phyloP scores from a whole-genome alignment of 92 coral and sea anemone species.

The Palythoa heliodiscus region DNA sequence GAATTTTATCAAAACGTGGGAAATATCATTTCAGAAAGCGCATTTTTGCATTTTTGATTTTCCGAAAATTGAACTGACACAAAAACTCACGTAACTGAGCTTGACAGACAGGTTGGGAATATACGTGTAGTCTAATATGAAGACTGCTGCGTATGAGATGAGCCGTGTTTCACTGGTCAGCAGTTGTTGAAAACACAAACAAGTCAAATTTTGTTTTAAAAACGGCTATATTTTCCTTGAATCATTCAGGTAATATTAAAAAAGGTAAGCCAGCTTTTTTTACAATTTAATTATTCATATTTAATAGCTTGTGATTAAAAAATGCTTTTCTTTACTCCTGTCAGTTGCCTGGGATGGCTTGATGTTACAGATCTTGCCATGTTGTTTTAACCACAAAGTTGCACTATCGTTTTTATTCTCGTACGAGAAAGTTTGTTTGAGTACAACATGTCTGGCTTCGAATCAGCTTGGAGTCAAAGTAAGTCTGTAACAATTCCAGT shows the following conservation, averaged over 20 bases:
- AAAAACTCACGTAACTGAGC: too few species aligned
- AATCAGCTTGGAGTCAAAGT: conserved; percentile 37
- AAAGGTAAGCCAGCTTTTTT: neutral
- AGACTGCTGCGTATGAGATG: neutral
- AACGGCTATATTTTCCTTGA: neutral
- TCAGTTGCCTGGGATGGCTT: neutral
- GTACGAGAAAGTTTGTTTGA: neutral
- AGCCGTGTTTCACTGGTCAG: conserved; percentile 15
- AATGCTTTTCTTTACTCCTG: neutral
- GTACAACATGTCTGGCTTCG: conserved; percentile 34
- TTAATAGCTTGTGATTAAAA: neutral
- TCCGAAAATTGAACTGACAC: too few species aligned
- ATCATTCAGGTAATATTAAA: neutral
- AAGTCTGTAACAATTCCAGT: conserved; percentile 2
- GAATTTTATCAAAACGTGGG: too few species aligned
- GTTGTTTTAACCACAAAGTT: neutral
- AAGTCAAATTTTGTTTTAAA: neutral
- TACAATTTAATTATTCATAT: neutral
- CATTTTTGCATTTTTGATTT: too few species aligned
- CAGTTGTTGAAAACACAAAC: conserved; percentile 15
- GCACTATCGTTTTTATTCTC: neutral
- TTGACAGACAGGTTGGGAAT: neutral
- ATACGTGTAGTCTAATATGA: neutral
- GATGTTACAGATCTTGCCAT: neutral
- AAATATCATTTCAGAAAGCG: too few species aligned